Base-by-base conservation (phyloP, 2,113 vertebrate species). In the Euleptes europaea region DNA sequence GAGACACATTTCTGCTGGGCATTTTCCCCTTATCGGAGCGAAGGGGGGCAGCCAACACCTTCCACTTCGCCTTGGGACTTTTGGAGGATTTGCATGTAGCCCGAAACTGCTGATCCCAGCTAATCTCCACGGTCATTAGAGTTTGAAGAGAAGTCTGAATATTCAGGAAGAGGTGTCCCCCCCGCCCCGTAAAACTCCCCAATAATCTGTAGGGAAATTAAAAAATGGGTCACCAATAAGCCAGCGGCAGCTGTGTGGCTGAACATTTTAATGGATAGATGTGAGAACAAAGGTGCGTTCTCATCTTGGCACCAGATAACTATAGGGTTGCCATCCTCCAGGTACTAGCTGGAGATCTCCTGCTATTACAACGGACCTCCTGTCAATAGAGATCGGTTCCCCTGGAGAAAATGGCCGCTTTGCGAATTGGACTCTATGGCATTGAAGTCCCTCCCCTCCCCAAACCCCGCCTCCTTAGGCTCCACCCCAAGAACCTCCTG, bases 31-130 rank as follows among this genome's bases (percentile, higher is more conserved):
- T 1, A 21, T 70, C 47, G 1, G 12, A 79, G 33, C 10, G 21
- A 86, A 88, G 57, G 83, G 83, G 76, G 76, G 21, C 87, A 78
- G 82, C 84, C 63, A 14, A 23, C 31, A 69, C 57, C 86, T 76
- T 44, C 83, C 82, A 0, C 42, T 86, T 78, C 54, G 85, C 93
- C 87, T 89, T 70, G 93, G 86, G 88, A 91, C 72, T 84, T 54
- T 31, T 6, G 40, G 51, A 3, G 0, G 38, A 93, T 92, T 93
- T 90, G 88, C 78, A 88, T 83, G 88, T 84, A 76, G 83, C 87
- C 88, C 91, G 75, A 93, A 95, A 93, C 84, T 92, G 88, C 89
- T 92, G 88, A 89, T 90, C 87, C 74, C 80, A 90, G 78, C 89
- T 90, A 79, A 90, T 92, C 91, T 92, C 88, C 84, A 35, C 74